Evolutionary conservation across 2,888 invertebrate species (phyloP).

Genomic region (Spisula subtruncata): DNA sequence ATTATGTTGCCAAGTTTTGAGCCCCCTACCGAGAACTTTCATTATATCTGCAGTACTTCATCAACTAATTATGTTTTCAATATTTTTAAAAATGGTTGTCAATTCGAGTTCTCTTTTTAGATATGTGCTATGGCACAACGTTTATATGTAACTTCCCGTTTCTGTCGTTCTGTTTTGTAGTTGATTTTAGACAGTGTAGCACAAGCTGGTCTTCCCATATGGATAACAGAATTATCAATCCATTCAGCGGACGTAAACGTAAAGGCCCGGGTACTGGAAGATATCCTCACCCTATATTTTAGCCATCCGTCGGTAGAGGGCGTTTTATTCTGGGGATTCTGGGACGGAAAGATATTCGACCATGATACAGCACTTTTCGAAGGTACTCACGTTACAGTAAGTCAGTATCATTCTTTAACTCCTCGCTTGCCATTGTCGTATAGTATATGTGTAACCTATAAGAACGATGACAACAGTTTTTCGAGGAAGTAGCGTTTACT

Average conservation of each 20-base stretch:
- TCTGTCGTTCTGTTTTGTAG: slow-evolving; percentile 47
- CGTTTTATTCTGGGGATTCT: slow-evolving; percentile 77
- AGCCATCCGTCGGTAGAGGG: slow-evolving; percentile 70
- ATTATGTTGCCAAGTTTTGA: no score
- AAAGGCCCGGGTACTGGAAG: slow-evolving; percentile 62
- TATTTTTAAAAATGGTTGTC: no score
- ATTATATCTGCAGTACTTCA: no score
- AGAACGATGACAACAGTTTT: no score
- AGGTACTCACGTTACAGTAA: slow-evolving; percentile 71
- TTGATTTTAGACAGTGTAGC: slow-evolving; percentile 71
- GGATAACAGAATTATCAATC: slow-evolving; percentile 77
- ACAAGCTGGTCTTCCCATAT: slow-evolving; percentile 74
- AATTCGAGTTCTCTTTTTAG: no score
- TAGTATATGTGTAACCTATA: no score
- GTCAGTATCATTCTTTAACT: background rate
- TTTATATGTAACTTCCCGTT: no score
- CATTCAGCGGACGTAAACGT: slow-evolving; percentile 56
- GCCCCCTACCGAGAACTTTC: no score
- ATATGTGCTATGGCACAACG: no score
- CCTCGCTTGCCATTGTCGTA: no score
- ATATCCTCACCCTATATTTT: slow-evolving; percentile 63
- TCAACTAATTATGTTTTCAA: no score
- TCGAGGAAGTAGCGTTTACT: no score
- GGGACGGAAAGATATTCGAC: slow-evolving; percentile 65
- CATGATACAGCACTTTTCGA: slow-evolving; percentile 67